phyloP scores from a whole-genome alignment of 2,113 vertebrate species.

The Asarcornis scutulata region DNA sequence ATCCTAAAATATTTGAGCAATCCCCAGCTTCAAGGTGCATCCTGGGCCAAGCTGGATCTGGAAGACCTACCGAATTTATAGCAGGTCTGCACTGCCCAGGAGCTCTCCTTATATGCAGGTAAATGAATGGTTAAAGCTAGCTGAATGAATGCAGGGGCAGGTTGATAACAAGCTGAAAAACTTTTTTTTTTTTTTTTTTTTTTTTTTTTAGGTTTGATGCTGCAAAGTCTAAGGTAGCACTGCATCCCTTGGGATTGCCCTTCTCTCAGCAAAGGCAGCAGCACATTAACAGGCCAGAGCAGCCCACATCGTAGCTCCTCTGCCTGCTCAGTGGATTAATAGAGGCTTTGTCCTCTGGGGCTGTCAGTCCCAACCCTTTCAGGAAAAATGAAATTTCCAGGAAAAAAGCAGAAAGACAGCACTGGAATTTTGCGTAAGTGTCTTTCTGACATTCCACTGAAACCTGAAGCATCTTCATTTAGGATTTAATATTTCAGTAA shows the following conservation, averaged over 20 bases:
- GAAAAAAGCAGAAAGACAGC: background rate
- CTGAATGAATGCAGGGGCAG: background rate
- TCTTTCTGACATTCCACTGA: slow-evolving; percentile 54
- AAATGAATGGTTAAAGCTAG: background rate
- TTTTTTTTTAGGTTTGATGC: background rate
- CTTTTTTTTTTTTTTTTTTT: no score
- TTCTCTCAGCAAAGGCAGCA: background rate
- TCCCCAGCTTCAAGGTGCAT: background rate
- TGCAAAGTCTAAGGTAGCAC: background rate
- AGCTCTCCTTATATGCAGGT: background rate
- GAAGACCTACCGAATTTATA: background rate
- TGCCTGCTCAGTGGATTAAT: background rate
- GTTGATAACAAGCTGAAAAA: background rate
- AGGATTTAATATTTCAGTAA: slow-evolving; percentile 52
- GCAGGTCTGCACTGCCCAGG: background rate
- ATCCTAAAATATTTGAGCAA: background rate
- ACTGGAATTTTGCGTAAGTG: slow-evolving; percentile 13
- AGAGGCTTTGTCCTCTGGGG: slow-evolving; percentile 3
- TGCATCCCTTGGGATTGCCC: background rate
- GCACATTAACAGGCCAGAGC: background rate
- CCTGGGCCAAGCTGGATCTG: background rate
- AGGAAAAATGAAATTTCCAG: background rate
- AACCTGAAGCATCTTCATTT: slow-evolving; percentile 44
- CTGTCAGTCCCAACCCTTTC: background rate
- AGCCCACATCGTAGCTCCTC: background rate